These are phyloP conservation scores for Eupleurogrammus muticus DNA, from an alignment of 2,797 vertebrate genomes.

Conservation along the genomic window DNA sequence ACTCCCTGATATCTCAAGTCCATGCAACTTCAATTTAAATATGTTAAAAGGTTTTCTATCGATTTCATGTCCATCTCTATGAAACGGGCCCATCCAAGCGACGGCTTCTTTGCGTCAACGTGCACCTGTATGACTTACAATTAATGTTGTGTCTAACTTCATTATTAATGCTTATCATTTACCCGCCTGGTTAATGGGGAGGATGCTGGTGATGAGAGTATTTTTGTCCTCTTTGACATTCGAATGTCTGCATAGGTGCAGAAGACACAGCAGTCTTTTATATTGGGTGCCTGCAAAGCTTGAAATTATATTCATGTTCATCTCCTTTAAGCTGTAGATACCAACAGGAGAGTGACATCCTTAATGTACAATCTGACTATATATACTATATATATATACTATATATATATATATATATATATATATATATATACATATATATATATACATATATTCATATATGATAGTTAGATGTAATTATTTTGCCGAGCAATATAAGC, in stretches of 20 bases:
- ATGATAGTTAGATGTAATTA: not conserved
- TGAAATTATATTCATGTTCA: not conserved
- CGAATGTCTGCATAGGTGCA: not conserved
- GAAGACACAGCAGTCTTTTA: not conserved
- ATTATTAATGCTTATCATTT: too few relatives aligned
- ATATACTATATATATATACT: too few relatives aligned
- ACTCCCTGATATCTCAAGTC: not conserved
- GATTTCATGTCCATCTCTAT: not conserved
- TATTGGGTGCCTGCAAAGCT: not conserved
- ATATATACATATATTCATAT: too few relatives aligned
- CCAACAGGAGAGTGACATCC: not conserved
- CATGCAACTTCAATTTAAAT: not conserved
- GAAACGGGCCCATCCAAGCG: too few relatives aligned
- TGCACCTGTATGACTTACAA: not conserved
- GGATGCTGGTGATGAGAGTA: not conserved
- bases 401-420: too few relatives aligned
- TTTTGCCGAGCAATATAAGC: not conserved
- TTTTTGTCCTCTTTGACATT: not conserved
- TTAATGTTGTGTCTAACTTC: not conserved
- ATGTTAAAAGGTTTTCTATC: too few relatives aligned
- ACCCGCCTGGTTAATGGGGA: not conserved
- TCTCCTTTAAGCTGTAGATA: constrained; percentile 4
- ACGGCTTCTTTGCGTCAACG: not conserved
- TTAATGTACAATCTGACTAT: not conserved
- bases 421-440: too few relatives aligned